Percentiles rank a stretch among this genome's conserved stretches.
Conservation (phyloP, 2,888 invertebrate genomes). For the Alsophila aescularia region DNA sequence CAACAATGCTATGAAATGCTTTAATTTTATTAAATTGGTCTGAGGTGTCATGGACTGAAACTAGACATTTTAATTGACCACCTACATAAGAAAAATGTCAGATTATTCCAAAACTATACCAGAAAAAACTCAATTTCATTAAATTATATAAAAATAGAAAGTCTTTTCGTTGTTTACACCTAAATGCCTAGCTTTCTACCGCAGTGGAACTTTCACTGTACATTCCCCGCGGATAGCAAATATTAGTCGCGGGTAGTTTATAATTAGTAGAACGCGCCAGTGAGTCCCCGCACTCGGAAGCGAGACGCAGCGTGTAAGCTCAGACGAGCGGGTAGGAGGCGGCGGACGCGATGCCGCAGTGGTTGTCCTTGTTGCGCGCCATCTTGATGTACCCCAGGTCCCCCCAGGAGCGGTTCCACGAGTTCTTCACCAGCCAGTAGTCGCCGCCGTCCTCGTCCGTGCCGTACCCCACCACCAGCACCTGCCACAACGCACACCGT, state of each 20-base stretch:
- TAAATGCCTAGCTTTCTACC: not conserved
- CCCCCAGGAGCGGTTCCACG: constrained; percentile 93
- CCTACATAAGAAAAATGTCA: too few species aligned
- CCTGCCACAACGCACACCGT: too few species aligned
- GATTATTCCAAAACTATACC: not conserved
- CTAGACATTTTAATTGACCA: too few species aligned
- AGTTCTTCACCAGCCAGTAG: constrained; percentile 96
- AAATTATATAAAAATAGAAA: not conserved
- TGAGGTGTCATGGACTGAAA: not conserved
- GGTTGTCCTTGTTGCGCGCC: constrained; percentile 92
- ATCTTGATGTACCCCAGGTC: constrained; percentile 94
- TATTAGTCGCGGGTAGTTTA: not conserved
- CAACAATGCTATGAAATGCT: constrained; percentile 8
- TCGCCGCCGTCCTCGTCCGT: constrained; percentile 87
- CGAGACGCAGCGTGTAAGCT: not conserved
- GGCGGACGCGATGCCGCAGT: constrained; percentile 93
- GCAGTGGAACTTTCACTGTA: too few species aligned
- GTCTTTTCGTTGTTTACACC: not conserved
- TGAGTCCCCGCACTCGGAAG: too few species aligned
- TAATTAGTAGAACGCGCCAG: too few species aligned
- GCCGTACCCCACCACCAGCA: constrained; percentile 93
- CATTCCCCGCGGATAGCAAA: not conserved
- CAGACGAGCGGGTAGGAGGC: constrained; percentile 95
- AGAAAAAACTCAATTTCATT: not conserved
- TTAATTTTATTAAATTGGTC: not conserved